A percentile compares a stretch with the other conserved stretches of the same genome.
Conservation (phyloP, 2,113 vertebrate species). For the Xiphias gladius region DNA sequence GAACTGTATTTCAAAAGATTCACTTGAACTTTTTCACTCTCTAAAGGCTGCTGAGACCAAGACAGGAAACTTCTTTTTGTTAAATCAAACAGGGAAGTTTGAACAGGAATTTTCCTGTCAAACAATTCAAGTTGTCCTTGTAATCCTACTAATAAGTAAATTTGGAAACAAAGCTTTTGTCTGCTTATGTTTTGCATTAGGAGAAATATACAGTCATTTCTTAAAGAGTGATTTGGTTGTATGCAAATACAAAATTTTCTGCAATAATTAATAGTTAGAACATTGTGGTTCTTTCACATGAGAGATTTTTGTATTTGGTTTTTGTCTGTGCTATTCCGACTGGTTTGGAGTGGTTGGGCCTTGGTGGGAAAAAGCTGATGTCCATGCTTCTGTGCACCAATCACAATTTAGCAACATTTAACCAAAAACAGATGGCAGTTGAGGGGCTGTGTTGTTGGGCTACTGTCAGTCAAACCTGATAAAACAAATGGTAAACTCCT, state of each 20-base stretch:
- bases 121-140: not conserved
- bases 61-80: slow-evolving; percentile 4
- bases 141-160: not conserved
- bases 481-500: no score
- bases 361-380: no score
- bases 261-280: not conserved
- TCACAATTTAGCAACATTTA: not conserved
- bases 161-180: not conserved
- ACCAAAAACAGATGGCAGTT: no score
- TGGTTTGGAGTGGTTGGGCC: not conserved
- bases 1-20: slow-evolving; percentile 63
- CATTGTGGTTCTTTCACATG: not conserved
- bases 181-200: not conserved
- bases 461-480: not conserved
- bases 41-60: slow-evolving; percentile 18
- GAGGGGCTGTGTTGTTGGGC: no score
- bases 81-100: slow-evolving; percentile 28
- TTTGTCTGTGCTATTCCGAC: not conserved
- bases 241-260: not conserved
- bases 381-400: no score
- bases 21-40: not conserved
- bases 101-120: slow-evolving; percentile 17
- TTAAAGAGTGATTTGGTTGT: no score
- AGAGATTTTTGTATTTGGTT: not conserved
- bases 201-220: no score